Evolutionary conservation across 2,113 vertebrate species (phyloP).

Genomic region (Lontra canadensis): DNA sequence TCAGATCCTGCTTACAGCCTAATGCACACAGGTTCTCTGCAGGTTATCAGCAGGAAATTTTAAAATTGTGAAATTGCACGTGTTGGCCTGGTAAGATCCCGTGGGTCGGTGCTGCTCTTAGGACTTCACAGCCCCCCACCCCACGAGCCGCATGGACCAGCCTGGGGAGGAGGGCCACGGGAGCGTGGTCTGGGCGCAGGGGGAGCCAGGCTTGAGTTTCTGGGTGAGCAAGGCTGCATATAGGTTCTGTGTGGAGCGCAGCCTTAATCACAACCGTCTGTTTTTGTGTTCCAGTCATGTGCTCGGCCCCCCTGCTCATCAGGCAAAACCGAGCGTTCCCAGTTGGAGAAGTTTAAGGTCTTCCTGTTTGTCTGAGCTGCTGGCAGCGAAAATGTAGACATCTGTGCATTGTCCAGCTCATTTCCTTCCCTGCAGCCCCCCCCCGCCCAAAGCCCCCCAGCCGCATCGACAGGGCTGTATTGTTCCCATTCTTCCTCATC

Average conservation of each 20-base stretch:
- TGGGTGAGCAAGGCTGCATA: not conserved
- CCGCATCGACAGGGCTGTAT: not conserved
- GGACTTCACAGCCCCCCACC: not conserved
- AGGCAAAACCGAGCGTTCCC: slow-evolving; percentile 8
- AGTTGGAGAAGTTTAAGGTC: slow-evolving; percentile 70
- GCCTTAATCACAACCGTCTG: slow-evolving; percentile 68
- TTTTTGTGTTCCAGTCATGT: slow-evolving; percentile 39
- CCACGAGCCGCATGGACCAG: not conserved
- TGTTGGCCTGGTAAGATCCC: not conserved
- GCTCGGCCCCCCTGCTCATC: slow-evolving; percentile 49
- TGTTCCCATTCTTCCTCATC: slow-evolving; percentile 41
- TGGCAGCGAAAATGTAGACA: slow-evolving; percentile 62
- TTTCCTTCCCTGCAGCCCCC: slow-evolving; percentile 55
- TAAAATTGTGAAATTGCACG: not conserved
- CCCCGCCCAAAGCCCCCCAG: not conserved
- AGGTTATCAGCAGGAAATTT: slow-evolving; percentile 15
- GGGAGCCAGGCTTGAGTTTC: not conserved
- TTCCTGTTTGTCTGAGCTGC: slow-evolving; percentile 79
- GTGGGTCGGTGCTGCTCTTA: not conserved
- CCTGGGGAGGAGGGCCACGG: not conserved
- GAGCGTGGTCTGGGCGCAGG: not conserved
- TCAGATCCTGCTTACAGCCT: not conserved
- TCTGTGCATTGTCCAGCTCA: slow-evolving; percentile 60
- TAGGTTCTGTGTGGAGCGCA: not conserved
- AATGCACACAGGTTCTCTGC: not conserved